Percentiles rank a stretch among this genome's conserved stretches.
Evolutionary conservation across 1,140 invertebrate species (phyloP).

Genomic region (Coenobita brevimanus): DNA sequence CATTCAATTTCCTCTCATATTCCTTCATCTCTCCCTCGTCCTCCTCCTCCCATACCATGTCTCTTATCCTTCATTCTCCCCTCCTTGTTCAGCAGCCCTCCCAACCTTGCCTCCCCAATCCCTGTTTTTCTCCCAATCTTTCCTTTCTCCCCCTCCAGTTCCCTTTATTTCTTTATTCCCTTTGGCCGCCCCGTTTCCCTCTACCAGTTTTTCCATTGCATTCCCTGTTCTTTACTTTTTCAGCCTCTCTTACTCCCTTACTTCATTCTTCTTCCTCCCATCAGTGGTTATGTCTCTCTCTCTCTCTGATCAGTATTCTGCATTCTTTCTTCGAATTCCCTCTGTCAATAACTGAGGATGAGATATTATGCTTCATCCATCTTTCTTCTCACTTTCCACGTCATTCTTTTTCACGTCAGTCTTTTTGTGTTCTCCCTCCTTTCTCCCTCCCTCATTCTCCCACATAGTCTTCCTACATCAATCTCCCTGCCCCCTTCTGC

Average conservation of each 20-base stretch:
- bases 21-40: not conserved
- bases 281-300: not conserved
- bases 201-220: not conserved
- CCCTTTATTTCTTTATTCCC: not conserved
- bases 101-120: not conserved
- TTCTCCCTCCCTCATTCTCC: too few relatives aligned
- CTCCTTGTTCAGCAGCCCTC: not conserved
- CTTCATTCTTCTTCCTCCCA: not conserved
- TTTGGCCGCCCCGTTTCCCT: not conserved
- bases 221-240: too few relatives aligned
- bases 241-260: not conserved
- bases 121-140: not conserved
- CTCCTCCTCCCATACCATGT: not conserved
- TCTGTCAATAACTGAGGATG: not conserved
- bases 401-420: conserved; percentile 10
- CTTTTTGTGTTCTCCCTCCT: too few relatives aligned
- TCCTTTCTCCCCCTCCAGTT: not conserved
- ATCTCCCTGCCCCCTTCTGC: too few relatives aligned
- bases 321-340: not conserved
- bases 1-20: too few relatives aligned
- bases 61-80: not conserved
- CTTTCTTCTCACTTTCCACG: not conserved
- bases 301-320: not conserved
- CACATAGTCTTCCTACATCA: too few relatives aligned
- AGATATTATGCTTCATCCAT: not conserved